Evolutionary conservation across 2,888 invertebrate genomes (phyloP), one percentile per base, ranked within the genome.

Genomic region (Cloeon dipterum): DNA sequence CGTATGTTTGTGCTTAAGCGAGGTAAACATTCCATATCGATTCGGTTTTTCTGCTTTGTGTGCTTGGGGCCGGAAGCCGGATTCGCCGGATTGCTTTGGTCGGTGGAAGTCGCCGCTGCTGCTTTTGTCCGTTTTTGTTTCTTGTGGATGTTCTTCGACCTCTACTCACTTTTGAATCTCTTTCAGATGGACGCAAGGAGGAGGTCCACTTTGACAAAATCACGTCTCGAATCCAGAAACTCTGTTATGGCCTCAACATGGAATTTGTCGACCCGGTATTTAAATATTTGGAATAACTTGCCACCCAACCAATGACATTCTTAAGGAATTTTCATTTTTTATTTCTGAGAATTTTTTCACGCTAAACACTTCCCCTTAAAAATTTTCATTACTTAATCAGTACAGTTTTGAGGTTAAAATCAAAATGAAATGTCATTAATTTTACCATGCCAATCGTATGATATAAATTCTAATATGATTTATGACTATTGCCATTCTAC

Each of bases 151-250:
- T 23, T 37, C 32, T 32, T 26, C 13, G 17, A 14, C 25, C 34
- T 34, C 23, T 13, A 13, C 35, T 32, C 39, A 41, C 35, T 37
- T 35, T 14, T 32, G 3, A 26, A 41, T 40, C 36, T 38, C 35
- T 50, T 52, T 13, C 48, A 85, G 89, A 78, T 66, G 91, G 93
- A 0, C 67, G 85, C 37, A 71, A 75, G 51, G 94, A 98, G 55
- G 75, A 75, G 46, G 82, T 96, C 2, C 86, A 89, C 58, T 81
- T 94, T 53, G 96, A 98, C 57, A 98, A 98, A 66, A 98, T 98
- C 42, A 96, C 96, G 1, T 88, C 88, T 1, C 67, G 96, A 49
- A 86, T 98, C 35, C 74, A 81, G 49, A 94, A 94, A 53, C 65
- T 96, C 39, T 93, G 94, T 52, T 93, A 94, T 62, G 88, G 88